phyloP scores from a whole-genome alignment of 2,888 invertebrate genomes.

The Xylota segnis region DNA sequence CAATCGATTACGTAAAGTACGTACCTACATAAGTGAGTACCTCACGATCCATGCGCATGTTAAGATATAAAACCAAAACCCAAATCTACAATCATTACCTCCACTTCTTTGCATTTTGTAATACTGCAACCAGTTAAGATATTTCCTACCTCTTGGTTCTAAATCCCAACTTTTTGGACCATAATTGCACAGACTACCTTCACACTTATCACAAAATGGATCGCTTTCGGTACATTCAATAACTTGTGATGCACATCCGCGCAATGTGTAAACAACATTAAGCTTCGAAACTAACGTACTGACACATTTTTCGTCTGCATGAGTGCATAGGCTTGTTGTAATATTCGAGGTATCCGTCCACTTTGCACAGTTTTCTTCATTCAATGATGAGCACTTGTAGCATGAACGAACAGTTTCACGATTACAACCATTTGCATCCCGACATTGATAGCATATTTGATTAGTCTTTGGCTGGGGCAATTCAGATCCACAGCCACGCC shows the following conservation, averaged over 20 bases:
- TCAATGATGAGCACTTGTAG: slow-evolving; percentile 80
- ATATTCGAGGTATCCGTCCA: slow-evolving; percentile 76
- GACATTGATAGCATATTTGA: slow-evolving; percentile 80
- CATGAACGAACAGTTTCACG: slow-evolving; percentile 80
- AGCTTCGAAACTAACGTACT: slow-evolving; percentile 79
- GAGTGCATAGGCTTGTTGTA: slow-evolving; percentile 78
- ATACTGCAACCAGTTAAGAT: slow-evolving; percentile 27
- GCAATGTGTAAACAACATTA: slow-evolving; percentile 79
- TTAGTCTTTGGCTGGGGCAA: slow-evolving; percentile 39
- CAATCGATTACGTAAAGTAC: neutral
- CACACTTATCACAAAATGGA: slow-evolving; percentile 81
- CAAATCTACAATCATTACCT: neutral
- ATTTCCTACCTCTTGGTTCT: slow-evolving; percentile 19
- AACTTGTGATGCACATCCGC: slow-evolving; percentile 80
- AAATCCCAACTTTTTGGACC: slow-evolving; percentile 41
- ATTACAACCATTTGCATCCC: slow-evolving; percentile 80
- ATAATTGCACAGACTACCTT: slow-evolving; percentile 81
- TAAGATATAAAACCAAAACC: neutral
- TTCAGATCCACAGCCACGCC: slow-evolving; percentile 80
- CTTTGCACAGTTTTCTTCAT: slow-evolving; percentile 79
- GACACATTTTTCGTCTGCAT: slow-evolving; percentile 80
- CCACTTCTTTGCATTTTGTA: slow-evolving; percentile 18
- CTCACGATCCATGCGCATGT: neutral
- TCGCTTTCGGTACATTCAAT: slow-evolving; percentile 80
- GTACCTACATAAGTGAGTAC: neutral